Conservation (phyloP, 2,113 vertebrate species). For the Pedionomus torquatus region DNA sequence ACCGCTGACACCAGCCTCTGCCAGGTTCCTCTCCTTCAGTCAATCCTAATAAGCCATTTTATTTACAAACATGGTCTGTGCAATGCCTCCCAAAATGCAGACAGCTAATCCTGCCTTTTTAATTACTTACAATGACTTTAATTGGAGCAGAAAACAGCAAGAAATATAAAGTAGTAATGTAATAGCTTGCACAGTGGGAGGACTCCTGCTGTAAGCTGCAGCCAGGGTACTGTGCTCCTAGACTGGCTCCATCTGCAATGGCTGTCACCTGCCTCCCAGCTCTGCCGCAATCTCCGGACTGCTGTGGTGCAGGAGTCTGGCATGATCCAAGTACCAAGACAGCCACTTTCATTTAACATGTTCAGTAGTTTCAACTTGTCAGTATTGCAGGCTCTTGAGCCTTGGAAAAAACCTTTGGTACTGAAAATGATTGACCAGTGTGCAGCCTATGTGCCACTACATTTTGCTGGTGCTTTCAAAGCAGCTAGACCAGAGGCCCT, state of each 20-base stretch:
- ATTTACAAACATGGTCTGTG: background rate
- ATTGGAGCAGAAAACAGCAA: background rate
- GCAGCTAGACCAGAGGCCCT: background rate
- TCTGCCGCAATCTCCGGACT: accelerated
- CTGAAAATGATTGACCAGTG: background rate
- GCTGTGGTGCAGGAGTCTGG: background rate
- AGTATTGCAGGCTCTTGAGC: background rate
- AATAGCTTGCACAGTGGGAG: background rate
- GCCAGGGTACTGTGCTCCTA: background rate
- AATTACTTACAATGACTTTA: slow-evolving; percentile 26
- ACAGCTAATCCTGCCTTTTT: slow-evolving; percentile 24
- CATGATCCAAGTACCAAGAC: background rate
- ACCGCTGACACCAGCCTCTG: background rate
- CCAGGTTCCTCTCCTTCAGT: background rate
- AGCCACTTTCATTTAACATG: background rate
- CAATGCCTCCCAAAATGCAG: slow-evolving; percentile 25
- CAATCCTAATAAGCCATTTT: background rate
- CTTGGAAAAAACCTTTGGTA: background rate
- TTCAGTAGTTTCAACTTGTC: background rate
- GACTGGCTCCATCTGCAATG: background rate
- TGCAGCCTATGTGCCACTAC: accelerated
- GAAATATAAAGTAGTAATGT: background rate
- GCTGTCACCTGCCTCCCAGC: background rate
- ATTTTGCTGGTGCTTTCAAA: background rate
- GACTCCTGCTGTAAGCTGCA: background rate